Conservation (phyloP, 1,140 invertebrate genomes). For the Drosophila melanogaster region Release_6_plus_ISO1_MT NT_033779.5:426001-426500, state of each 20-base stretch:
- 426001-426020: constrained; percentile 1
- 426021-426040: too few species aligned
- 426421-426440: constrained; percentile 40
- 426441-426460: constrained; percentile 17
- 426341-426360: constrained; percentile 43
- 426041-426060: too few species aligned
- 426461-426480: constrained; percentile 2
- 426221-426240: constrained; percentile 17
- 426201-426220: constrained; percentile 22
- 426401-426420: constrained; percentile 20
- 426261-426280: constrained; percentile 28
- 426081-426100: too few species aligned
- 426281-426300: constrained; percentile 52
- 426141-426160: constrained; percentile 1
- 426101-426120: too few species aligned
- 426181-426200: constrained; percentile 17
- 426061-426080: too few species aligned
- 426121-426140: too few species aligned
- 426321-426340: constrained; percentile 52
- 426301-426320: constrained; percentile 50
- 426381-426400: constrained; percentile 47
- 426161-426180: constrained; percentile 22
- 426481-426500: constrained; percentile 38
- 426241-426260: constrained; percentile 12
- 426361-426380: constrained; percentile 47